These are phyloP conservation scores for Tetranychus truncatus DNA, from an alignment of 2,888 invertebrate genomes.

Conservation along the genomic window DNA sequence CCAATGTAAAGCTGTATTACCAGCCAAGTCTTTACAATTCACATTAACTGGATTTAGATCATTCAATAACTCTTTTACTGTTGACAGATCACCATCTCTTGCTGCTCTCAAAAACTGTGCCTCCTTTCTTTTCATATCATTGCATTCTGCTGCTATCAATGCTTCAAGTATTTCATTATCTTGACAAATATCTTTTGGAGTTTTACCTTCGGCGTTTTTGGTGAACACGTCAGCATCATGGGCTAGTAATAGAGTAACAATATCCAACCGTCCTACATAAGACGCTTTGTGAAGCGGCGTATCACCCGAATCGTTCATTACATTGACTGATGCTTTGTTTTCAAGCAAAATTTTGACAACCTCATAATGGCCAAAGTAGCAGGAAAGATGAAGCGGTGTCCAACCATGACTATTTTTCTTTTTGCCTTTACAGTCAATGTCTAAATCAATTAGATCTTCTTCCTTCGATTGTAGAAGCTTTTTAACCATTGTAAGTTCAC, in stretches of 20 bases:
- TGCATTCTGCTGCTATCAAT: slow-evolving; percentile 39
- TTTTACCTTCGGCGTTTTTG: slow-evolving; percentile 46
- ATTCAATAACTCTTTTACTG: slow-evolving; percentile 35
- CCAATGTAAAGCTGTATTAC: slow-evolving; percentile 48
- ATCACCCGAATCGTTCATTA: slow-evolving; percentile 46
- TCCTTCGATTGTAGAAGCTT: slow-evolving; percentile 39
- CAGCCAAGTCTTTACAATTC: slow-evolving; percentile 45
- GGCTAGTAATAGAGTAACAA: slow-evolving; percentile 43
- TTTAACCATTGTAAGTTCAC: slow-evolving; percentile 41
- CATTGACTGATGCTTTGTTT: slow-evolving; percentile 43
- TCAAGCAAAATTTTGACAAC: slow-evolving; percentile 42
- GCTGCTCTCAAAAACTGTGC: slow-evolving; percentile 43
- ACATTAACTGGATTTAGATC: slow-evolving; percentile 41
- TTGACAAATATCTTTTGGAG: slow-evolving; percentile 42
- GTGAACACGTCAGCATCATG: slow-evolving; percentile 45
- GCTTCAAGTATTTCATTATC: slow-evolving; percentile 41
- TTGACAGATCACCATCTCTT: slow-evolving; percentile 42
- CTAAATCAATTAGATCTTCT: slow-evolving; percentile 40
- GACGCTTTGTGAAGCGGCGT: slow-evolving; percentile 49
- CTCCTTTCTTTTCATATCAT: slow-evolving; percentile 41
- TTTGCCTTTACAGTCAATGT: slow-evolving; percentile 48
- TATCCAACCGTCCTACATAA: slow-evolving; percentile 47
- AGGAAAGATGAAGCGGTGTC: slow-evolving; percentile 48
- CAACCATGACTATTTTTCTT: slow-evolving; percentile 47
- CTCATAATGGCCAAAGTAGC: slow-evolving; percentile 47